Percentiles rank a stretch among this genome's conserved stretches.
Evolutionary conservation across 2,888 invertebrate species (phyloP).

Genomic region (Lomographa bimaculata): DNA sequence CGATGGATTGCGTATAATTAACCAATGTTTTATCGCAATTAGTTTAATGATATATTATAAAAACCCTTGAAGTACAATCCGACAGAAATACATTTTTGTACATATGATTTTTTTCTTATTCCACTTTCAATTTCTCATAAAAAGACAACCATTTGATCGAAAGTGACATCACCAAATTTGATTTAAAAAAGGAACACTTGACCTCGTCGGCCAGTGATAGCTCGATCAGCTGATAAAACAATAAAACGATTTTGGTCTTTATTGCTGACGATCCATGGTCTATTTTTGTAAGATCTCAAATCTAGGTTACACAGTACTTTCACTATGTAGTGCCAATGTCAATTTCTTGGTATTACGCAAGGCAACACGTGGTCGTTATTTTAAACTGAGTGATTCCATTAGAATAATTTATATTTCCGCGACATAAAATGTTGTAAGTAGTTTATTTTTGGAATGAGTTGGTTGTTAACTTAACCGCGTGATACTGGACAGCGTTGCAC

Average conservation of each 20-base stretch:
- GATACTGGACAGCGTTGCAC: too few relatives aligned
- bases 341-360: constrained; percentile 69
- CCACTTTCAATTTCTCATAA: constrained; percentile 13
- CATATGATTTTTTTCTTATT: too few relatives aligned
- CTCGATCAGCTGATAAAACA: not conserved
- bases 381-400: constrained; percentile 2
- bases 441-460: constrained; percentile 9
- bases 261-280: too few relatives aligned
- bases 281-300: too few relatives aligned
- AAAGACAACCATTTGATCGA: constrained; percentile 14
- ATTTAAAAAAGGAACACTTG: constrained; percentile 24
- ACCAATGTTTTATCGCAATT: too few relatives aligned
- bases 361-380: constrained; percentile 38
- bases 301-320: constrained; percentile 55
- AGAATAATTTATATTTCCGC: constrained; percentile 3
- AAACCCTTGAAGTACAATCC: too few relatives aligned
- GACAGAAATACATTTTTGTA: too few relatives aligned
- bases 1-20: too few relatives aligned
- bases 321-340: constrained; percentile 78
- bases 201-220: constrained; percentile 43
- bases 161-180: constrained; percentile 26
- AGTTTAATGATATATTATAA: too few relatives aligned
- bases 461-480: too few relatives aligned
- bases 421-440: too few relatives aligned
- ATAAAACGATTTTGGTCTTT: constrained; percentile 3